Evolutionary conservation across 2,797 vertebrate species (phyloP), one percentile per base, ranked within the genome.

Genomic region (Pangasius mekongensis): DNA sequence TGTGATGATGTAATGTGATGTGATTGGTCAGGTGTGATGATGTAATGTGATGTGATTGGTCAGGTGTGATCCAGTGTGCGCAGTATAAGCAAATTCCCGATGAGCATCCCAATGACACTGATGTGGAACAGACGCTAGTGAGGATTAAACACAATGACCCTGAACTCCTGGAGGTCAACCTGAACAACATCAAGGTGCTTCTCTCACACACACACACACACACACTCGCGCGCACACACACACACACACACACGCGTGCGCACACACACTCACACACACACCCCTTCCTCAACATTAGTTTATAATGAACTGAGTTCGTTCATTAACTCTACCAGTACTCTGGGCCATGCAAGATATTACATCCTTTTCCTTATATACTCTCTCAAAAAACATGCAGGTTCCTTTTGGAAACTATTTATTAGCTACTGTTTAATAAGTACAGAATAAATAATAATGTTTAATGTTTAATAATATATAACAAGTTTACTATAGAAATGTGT

Each of bases 71-170:
- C 94, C 98, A 99, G 93, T 98, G 97, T 84, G 97, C 98, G n/a
- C 96, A 98, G 87, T 99, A 99, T 90, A 99, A 99, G 92, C 97
- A 97, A 27, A 97, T 99, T 89, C 98, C 98, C 0, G 98, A 99
- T 54, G 99, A 99, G 92, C 95, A 97, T 90, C 99, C 99, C 2
- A 99, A 99, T 91, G 95, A 97, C 60, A 99, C 99, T 0, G 96
- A 99, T 0, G 96, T 99, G 83, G 98, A 99, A 86, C 97, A 98
- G 90, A 99, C 99, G 0, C 94, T 99, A 91, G 92, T 95, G 94
- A 95, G 94, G 90, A 91, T 99, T 86, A 97, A 98, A 90, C 97
- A 88, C 93, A 99, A 99, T 0, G 98, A 99, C 92, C 96, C 98
- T 0, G 95, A 98, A 71, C 96, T 99, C 30, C 94, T 98, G 89